phyloP scores from a whole-genome alignment of 2,797 vertebrate species.

The Sebastes flavidus region DNA sequence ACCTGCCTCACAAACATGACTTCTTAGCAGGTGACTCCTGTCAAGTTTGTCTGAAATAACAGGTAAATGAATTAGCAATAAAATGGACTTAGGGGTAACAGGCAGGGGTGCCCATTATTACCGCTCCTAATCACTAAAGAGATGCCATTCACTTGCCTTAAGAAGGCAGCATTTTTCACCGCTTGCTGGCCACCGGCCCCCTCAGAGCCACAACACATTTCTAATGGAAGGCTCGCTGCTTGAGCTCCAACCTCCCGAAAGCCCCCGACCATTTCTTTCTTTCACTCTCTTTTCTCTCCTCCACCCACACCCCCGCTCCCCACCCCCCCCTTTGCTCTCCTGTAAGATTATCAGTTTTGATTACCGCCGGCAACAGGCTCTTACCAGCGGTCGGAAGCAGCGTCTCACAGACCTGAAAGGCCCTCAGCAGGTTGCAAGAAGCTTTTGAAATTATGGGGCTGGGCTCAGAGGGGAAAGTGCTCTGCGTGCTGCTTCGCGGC shows the following conservation, averaged over 20 bases:
- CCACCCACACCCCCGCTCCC: slow-evolving; percentile 49
- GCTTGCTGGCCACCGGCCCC: slow-evolving; percentile 93
- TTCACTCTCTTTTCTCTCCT: slow-evolving; percentile 69
- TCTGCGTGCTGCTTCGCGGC: slow-evolving; percentile 89
- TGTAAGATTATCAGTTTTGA: slow-evolving; percentile 98
- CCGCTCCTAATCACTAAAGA: slow-evolving; percentile 98
- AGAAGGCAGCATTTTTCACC: slow-evolving; percentile 96
- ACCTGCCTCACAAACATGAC: slow-evolving; percentile 96
- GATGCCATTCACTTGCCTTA: slow-evolving; percentile 99
- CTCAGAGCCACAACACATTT: slow-evolving; percentile 98
- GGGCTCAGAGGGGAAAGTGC: slow-evolving; percentile 90
- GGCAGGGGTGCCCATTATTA: slow-evolving; percentile 98
- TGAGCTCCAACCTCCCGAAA: slow-evolving; percentile 88
- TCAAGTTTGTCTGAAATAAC: slow-evolving; percentile 97
- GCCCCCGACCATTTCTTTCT: slow-evolving; percentile 89
- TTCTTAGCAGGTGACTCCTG: slow-evolving; percentile 96
- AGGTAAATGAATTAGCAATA: slow-evolving; percentile 99
- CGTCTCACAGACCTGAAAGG: slow-evolving; percentile 91
- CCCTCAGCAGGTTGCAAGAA: slow-evolving; percentile 95
- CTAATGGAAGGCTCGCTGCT: slow-evolving; percentile 99
- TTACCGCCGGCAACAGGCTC: slow-evolving; percentile 99
- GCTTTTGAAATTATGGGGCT: slow-evolving; percentile 97
- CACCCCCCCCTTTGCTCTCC: slow-evolving; percentile 71
- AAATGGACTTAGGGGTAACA: slow-evolving; percentile 96
- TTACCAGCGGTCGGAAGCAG: slow-evolving; percentile 94